Percentiles rank a stretch among this genome's conserved stretches.
Evolutionary conservation across 2,888 invertebrate genomes (phyloP).

Genomic region (Apamea epomidion): DNA sequence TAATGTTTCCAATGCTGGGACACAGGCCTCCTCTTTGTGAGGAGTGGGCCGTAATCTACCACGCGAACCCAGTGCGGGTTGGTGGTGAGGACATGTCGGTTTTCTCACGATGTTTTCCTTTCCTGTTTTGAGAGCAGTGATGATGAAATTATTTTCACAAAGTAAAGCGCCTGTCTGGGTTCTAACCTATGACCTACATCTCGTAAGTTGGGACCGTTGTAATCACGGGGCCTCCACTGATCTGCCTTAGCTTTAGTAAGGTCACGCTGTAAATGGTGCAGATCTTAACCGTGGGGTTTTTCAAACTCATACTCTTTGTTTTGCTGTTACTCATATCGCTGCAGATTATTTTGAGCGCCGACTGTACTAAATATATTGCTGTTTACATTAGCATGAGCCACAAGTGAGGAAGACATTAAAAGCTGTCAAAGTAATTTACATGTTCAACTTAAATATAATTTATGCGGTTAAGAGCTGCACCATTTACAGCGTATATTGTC

Average conservation of each 20-base stretch:
- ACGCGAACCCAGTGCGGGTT: no score
- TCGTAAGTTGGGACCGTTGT: no score
- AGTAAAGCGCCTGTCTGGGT: no score
- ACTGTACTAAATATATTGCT: not conserved
- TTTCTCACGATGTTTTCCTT: no score
- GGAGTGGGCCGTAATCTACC: no score
- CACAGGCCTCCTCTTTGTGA: no score
- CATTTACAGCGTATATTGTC: not conserved
- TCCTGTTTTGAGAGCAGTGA: no score
- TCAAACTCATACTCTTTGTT: not conserved
- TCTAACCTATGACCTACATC: no score
- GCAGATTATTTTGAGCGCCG: not conserved
- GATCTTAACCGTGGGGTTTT: not conserved
- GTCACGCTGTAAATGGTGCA: not conserved
- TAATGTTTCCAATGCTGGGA: no score
- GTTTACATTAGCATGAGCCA: not conserved
- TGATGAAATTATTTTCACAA: no score
- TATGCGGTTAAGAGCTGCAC: conserved; percentile 2
- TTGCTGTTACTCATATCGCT: not conserved
- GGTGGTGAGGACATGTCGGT: no score
- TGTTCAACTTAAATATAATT: conserved; percentile 29
- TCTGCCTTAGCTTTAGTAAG: not conserved
- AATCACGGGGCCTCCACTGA: no score
- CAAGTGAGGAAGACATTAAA: conserved; percentile 26
- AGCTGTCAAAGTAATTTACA: conserved; percentile 24